Percentiles rank a stretch among this genome's conserved stretches.
Evolutionary conservation across 2,797 vertebrate genomes (phyloP).

Genomic region (Malacoraja senta): DNA sequence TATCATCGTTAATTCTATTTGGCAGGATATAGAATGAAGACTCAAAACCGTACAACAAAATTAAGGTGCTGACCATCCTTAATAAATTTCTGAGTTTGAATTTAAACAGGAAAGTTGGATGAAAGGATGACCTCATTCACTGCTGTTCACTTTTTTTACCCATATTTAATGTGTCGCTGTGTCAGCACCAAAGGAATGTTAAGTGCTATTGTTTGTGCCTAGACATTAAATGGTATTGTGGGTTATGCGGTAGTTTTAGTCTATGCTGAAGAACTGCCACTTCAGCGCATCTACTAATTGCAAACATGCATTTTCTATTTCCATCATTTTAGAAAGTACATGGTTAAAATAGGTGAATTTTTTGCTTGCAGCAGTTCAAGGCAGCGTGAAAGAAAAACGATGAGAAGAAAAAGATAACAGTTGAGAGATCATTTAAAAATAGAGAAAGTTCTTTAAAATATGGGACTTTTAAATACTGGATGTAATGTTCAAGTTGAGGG

Average conservation of each 20-base stretch:
- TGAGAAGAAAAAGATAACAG: background rate
- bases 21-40: background rate
- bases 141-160: background rate
- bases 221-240: background rate
- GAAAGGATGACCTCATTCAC: background rate
- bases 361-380: background rate
- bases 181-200: background rate
- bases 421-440: background rate
- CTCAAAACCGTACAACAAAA: background rate
- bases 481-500: background rate
- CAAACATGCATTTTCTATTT: conserved; percentile 23
- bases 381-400: background rate
- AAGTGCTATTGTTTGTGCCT: background rate
- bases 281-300: conserved; percentile 12
- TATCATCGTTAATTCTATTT: background rate
- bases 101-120: background rate
- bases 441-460: no score
- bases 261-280: background rate
- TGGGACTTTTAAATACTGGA: no score
- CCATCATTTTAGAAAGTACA: background rate
- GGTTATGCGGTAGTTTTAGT: background rate
- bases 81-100: background rate
- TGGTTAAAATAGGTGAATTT: background rate
- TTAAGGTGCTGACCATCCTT: background rate
- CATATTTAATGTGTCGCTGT: background rate